These are phyloP conservation scores for Choloepus didactylus DNA, from an alignment of 2,797 vertebrate species.

Conservation along the genomic window DNA sequence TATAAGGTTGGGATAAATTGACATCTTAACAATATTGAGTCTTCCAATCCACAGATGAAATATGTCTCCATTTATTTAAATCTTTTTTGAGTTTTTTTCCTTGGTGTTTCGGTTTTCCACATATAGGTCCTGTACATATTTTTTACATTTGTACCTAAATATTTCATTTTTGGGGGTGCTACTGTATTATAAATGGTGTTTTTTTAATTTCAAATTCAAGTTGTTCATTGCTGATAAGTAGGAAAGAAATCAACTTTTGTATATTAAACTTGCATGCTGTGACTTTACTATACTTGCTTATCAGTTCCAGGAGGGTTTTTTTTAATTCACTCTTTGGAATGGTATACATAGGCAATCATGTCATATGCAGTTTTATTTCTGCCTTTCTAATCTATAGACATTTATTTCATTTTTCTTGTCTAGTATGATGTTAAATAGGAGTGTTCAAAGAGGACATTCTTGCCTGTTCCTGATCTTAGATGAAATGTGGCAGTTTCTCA, in stretches of 20 bases:
- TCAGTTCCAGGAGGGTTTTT: not conserved
- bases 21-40: too few relatives aligned
- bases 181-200: not conserved
- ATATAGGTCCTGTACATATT: not conserved
- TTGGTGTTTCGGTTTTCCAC: not conserved
- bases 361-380: not conserved
- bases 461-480: too few relatives aligned
- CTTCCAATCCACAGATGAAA: too few relatives aligned
- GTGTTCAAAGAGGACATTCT: too few relatives aligned
- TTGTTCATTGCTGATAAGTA: not conserved
- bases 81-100: not conserved
- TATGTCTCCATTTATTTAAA: too few relatives aligned
- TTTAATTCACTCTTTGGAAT: not conserved
- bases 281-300: not conserved
- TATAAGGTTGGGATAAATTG: too few relatives aligned
- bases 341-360: not conserved
- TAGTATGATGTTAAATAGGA: not conserved
- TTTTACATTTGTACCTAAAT: not conserved
- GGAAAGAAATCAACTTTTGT: not conserved
- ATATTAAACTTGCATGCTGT: not conserved
- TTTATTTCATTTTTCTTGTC: not conserved
- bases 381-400: not conserved
- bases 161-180: not conserved
- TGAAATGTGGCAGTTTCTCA: not conserved
- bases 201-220: not conserved